Percentiles rank a stretch among this genome's conserved stretches.
Evolutionary conservation across 1,140 invertebrate genomes (phyloP).

Genomic region (Xylocopa sonorina): DNA sequence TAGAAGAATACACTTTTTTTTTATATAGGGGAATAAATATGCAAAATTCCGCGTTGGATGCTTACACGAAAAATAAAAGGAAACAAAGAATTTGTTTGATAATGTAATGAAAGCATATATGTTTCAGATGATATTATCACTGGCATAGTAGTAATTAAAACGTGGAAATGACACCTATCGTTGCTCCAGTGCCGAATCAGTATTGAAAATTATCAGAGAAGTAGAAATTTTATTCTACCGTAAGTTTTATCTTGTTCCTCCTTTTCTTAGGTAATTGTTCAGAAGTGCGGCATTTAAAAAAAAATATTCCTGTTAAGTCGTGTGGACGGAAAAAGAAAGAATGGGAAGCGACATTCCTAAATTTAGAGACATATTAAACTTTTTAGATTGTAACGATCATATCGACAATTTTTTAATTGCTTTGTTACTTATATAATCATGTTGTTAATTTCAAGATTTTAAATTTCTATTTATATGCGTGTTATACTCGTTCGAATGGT

Average conservation of each 20-base stretch:
- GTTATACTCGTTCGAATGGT: slow-evolving; percentile 35
- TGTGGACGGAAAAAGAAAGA: not conserved
- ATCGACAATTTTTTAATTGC: slow-evolving; percentile 18
- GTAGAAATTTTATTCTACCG: slow-evolving; percentile 7
- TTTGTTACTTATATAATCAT: slow-evolving; percentile 51
- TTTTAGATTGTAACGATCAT: slow-evolving; percentile 9
- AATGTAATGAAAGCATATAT: slow-evolving; percentile 34
- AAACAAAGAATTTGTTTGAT: slow-evolving; percentile 9
- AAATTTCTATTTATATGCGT: slow-evolving; percentile 41
- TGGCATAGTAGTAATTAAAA: slow-evolving; percentile 44
- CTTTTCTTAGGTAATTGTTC: not conserved
- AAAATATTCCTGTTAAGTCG: slow-evolving; percentile 16
- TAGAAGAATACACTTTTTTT: too few relatives aligned
- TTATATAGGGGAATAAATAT: slow-evolving; percentile 32
- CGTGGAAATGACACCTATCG: slow-evolving; percentile 53
- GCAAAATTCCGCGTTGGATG: slow-evolving; percentile 42
- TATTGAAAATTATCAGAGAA: slow-evolving; percentile 36
- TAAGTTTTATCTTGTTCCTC: not conserved
- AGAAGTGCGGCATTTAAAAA: not conserved
- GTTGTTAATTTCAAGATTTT: slow-evolving; percentile 49
- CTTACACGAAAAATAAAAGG: slow-evolving; percentile 7
- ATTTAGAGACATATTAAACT: slow-evolving; percentile 5
- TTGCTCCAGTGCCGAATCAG: slow-evolving; percentile 41
- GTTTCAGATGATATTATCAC: slow-evolving; percentile 41
- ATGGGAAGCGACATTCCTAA: slow-evolving; percentile 24